These are phyloP conservation scores for Psittacus erithacus DNA, from an alignment of 2,113 vertebrate species.

Conservation along the genomic window DNA sequence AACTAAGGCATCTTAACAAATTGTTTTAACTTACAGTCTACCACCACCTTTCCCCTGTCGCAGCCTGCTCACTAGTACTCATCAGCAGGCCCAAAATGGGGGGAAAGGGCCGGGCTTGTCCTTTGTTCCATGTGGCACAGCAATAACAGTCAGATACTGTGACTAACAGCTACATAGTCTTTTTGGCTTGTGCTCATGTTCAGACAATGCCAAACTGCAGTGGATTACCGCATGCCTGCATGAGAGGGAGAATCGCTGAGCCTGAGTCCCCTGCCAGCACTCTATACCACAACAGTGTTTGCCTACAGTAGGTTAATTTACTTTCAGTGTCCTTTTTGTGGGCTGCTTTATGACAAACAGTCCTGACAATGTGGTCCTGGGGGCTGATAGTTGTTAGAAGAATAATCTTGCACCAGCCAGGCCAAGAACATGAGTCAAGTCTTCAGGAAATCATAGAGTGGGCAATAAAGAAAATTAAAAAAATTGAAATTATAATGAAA, in stretches of 20 bases:
- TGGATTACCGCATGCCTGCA: neutral
- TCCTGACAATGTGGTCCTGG: neutral
- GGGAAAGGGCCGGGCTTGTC: neutral
- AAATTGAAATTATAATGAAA: neutral
- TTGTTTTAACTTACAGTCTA: neutral
- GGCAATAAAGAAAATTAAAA: neutral
- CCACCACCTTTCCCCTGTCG: neutral
- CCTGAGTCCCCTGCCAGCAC: neutral
- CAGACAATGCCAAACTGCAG: neutral
- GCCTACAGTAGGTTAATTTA: neutral
- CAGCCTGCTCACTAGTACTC: neutral
- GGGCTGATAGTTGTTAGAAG: neutral
- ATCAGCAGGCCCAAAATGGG: neutral
- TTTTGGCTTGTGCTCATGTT: neutral
- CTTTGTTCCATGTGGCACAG: neutral
- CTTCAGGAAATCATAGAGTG: neutral
- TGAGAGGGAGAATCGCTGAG: neutral
- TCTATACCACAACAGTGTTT: rapidly evolving
- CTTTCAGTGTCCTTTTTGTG: neutral
- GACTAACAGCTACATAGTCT: neutral
- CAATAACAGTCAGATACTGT: neutral
- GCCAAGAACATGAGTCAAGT: neutral
- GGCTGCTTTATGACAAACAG: neutral
- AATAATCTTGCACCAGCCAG: neutral
- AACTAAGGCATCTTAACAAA: neutral